Evolutionary conservation across 2,888 invertebrate genomes (phyloP).

Genomic region (Erynnis tages): DNA sequence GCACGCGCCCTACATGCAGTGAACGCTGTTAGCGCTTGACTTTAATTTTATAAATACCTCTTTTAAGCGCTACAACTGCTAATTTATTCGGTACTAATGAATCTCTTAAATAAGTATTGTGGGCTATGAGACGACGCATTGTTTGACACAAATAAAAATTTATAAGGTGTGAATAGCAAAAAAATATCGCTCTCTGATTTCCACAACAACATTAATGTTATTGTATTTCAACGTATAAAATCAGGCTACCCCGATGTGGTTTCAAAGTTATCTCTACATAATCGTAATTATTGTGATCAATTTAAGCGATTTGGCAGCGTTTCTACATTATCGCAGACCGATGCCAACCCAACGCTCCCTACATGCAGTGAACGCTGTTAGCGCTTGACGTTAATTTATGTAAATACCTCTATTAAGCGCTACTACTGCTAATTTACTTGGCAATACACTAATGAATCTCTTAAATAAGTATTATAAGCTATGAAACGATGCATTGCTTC

Average conservation of each 20-base stretch:
- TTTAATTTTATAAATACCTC: too few species aligned
- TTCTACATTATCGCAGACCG: slow-evolving; percentile 57
- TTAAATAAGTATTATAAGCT: not conserved
- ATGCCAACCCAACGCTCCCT: slow-evolving; percentile 57
- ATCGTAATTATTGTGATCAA: slow-evolving; percentile 58
- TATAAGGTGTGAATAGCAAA: too few species aligned
- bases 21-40: slow-evolving; percentile 35
- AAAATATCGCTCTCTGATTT: too few species aligned
- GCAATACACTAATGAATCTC: slow-evolving; percentile 14
- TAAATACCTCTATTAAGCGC: slow-evolving; percentile 39
- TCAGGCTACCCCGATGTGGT: too few species aligned
- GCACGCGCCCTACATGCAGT: slow-evolving; percentile 47
- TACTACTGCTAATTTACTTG: slow-evolving; percentile 5
- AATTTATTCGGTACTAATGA: too few species aligned
- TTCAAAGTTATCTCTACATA: too few species aligned
- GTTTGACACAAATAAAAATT: too few species aligned
- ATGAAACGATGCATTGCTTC: slow-evolving; percentile 4
- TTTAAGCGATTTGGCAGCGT: slow-evolving; percentile 73
- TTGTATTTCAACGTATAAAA: too few species aligned
- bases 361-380: slow-evolving; percentile 54
- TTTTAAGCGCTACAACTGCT: too few species aligned
- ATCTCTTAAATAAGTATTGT: slow-evolving; percentile 7
- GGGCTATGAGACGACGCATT: not conserved
- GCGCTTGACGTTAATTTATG: slow-evolving; percentile 63
- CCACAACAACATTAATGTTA: too few species aligned